Percentiles rank a stretch among this genome's conserved stretches.
phyloP scores from a whole-genome alignment of 2,797 vertebrate species.

The Danio albolineatus region DNA sequence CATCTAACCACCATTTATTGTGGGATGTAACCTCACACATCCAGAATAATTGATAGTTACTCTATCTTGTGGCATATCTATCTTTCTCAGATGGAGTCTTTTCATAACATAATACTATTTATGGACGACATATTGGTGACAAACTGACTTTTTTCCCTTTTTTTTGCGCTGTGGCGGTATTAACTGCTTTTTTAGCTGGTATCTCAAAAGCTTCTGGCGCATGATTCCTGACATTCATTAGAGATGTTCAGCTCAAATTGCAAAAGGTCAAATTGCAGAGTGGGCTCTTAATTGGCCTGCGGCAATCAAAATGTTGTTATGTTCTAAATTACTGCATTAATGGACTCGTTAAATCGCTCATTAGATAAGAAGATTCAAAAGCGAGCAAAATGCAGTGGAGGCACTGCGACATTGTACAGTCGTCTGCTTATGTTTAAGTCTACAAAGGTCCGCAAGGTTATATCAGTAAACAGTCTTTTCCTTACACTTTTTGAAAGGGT shows the following conservation, averaged over 20 bases:
- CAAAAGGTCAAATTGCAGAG: conserved; percentile 80
- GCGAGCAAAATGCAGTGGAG: conserved; percentile 76
- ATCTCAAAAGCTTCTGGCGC: conserved; percentile 69
- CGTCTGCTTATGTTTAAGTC: conserved; percentile 46
- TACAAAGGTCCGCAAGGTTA: conserved; percentile 9
- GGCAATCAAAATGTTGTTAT: conserved; percentile 83
- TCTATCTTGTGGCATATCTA: conserved; percentile 16
- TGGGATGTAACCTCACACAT: conserved; percentile 15
- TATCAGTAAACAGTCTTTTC: conserved; percentile 25
- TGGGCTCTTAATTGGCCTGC: conserved; percentile 82
- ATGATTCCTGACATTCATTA: conserved; percentile 78
- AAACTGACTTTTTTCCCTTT: too few species aligned
- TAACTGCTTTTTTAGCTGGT: conserved; percentile 61
- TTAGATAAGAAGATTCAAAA: conserved; percentile 79
- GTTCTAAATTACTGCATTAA: conserved; percentile 80
- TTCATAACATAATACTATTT: not conserved
- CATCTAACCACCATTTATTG: conserved; percentile 46
- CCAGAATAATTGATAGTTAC: conserved; percentile 40
- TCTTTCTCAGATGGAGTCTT: conserved; percentile 4
- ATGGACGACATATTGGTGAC: conserved; percentile 1
- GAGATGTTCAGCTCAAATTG: conserved; percentile 73
- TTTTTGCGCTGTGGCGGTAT: not conserved
- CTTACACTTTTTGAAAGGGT: conserved; percentile 10
- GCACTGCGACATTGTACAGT: conserved; percentile 64
- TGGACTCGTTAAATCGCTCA: conserved; percentile 81